Percentiles rank a stretch among this genome's conserved stretches.
These are phyloP conservation scores for Clarias batrachus DNA, from an alignment of 2,113 vertebrate genomes.

Conservation along the genomic window DNA sequence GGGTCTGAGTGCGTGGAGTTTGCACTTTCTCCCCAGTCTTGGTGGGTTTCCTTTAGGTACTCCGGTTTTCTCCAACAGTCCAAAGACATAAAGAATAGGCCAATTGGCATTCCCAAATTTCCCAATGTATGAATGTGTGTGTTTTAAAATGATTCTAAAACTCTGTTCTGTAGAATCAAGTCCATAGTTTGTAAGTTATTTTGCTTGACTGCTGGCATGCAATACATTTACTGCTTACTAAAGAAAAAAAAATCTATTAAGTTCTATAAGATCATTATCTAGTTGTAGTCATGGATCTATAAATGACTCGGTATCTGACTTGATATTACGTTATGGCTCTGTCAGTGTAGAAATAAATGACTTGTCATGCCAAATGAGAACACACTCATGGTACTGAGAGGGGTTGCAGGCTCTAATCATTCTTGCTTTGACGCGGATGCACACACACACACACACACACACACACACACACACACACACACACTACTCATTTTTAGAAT, in stretches of 20 bases:
- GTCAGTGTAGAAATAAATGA: constrained; percentile 10
- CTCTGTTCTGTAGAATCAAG: too few species aligned
- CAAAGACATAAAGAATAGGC: too few species aligned
- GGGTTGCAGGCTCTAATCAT: background rate
- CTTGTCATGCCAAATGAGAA: constrained; percentile 5
- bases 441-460: background rate
- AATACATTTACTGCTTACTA: background rate
- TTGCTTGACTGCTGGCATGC: too few species aligned
- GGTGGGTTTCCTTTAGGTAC: too few species aligned
- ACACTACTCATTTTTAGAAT: constrained; percentile 60
- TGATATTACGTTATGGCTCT: background rate
- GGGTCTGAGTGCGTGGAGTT: too few species aligned
- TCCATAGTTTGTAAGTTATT: too few species aligned
- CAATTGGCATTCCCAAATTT: too few species aligned
- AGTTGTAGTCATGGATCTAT: background rate
- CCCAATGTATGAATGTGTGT: too few species aligned
- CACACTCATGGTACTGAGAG: background rate
- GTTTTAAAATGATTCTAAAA: too few species aligned
- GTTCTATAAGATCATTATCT: background rate
- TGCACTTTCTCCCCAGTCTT: too few species aligned
- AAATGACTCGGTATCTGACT: background rate
- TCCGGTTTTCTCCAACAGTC: too few species aligned
- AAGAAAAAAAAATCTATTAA: background rate
- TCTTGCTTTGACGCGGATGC: constrained; percentile 8
- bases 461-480: constrained; percentile 12